Conservation (phyloP, 2,888 invertebrate species). For the Pammene aurita region DNA sequence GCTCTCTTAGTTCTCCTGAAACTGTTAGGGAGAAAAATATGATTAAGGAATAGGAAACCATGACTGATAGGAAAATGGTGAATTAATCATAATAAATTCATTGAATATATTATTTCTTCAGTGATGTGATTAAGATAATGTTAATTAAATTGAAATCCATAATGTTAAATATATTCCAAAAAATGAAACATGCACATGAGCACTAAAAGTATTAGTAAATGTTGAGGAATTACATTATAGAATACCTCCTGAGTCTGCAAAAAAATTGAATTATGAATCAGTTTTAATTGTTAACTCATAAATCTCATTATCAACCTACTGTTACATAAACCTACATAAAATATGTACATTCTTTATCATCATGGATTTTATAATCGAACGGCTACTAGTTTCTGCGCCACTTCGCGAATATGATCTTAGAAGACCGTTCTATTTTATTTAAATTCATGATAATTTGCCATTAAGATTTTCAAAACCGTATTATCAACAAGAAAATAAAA, state of each 20-base stretch:
- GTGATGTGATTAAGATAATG: background rate
- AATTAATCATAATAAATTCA: background rate
- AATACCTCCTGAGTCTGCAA: slow-evolving; percentile 45
- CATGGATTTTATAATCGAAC: no score
- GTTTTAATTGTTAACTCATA: background rate
- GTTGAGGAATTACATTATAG: slow-evolving; percentile 42
- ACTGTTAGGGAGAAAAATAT: slow-evolving; percentile 60
- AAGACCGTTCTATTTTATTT: no score
- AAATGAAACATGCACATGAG: slow-evolving; percentile 35
- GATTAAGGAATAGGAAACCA: background rate
- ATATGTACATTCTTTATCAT: no score
- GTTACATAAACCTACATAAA: no score
- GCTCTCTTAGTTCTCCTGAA: slow-evolving; percentile 85
- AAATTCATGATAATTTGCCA: no score
- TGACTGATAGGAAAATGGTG: background rate
- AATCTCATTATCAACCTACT: background rate
- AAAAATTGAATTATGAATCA: slow-evolving; percentile 29
- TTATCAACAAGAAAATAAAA: no score
- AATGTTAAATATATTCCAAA: slow-evolving; percentile 10
- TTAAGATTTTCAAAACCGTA: no score
- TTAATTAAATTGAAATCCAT: slow-evolving; percentile 24
- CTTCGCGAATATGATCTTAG: no score
- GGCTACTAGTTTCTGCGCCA: no score
- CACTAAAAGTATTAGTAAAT: slow-evolving; percentile 44
- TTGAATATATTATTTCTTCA: background rate